A percentile compares a stretch with the other conserved stretches of the same genome.
Evolutionary conservation across 2,888 invertebrate genomes (phyloP).

Genomic region (Parelbella ahira): DNA sequence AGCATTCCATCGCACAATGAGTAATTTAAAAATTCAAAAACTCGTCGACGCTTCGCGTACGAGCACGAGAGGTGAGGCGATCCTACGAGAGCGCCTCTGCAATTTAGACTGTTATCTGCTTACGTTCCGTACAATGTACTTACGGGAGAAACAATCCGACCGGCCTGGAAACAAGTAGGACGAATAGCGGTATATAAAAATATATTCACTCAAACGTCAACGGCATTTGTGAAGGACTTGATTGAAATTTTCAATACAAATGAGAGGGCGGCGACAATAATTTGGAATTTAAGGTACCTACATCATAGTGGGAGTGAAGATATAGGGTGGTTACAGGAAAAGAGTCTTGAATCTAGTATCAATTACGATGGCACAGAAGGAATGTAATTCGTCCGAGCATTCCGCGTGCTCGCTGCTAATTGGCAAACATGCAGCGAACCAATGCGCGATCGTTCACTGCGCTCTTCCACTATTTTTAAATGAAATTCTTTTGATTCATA

Average conservation of each 20-base stretch:
- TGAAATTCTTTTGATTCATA: constrained; percentile 70
- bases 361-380: constrained; percentile 44
- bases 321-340: too few relatives aligned
- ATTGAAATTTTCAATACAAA: constrained; percentile 46
- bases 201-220: constrained; percentile 3
- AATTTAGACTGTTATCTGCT: constrained; percentile 74
- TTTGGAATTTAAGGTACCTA: constrained; percentile 32
- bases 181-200: constrained; percentile 33
- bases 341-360: constrained; percentile 53
- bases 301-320: constrained; percentile 29
- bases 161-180: constrained; percentile 35
- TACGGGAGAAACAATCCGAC: constrained; percentile 27
- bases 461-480: constrained; percentile 61
- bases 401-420: constrained; percentile 47
- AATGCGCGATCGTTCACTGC: constrained; percentile 48
- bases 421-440: constrained; percentile 63
- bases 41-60: constrained; percentile 71
- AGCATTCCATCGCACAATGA: constrained; percentile 79
- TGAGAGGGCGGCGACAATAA: constrained; percentile 36
- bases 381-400: constrained; percentile 38
- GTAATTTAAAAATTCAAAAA: constrained; percentile 82
- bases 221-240: constrained; percentile 31
- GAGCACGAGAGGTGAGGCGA: constrained; percentile 67
- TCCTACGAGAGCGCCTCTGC: constrained; percentile 67
- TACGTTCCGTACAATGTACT: constrained; percentile 43